phyloP scores from a whole-genome alignment of 2,888 invertebrate species.

The Agrochola litura region DNA sequence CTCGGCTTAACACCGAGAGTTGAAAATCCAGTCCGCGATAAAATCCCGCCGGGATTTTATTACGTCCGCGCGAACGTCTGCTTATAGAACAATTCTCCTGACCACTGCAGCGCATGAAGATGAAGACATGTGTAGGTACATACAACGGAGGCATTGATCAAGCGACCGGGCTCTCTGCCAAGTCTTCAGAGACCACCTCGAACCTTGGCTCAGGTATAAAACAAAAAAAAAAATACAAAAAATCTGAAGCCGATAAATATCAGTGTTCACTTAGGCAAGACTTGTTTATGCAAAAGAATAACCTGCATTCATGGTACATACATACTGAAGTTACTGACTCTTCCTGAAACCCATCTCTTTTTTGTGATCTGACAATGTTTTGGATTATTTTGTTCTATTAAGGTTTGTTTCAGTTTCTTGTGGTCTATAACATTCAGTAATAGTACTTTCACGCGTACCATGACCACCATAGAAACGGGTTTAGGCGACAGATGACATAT shows the following conservation, averaged over 20 bases:
- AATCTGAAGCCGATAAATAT: constrained; percentile 39
- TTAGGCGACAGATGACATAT: too few relatives aligned
- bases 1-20: too few relatives aligned
- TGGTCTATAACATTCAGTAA: background rate
- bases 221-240: constrained; percentile 12
- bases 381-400: background rate
- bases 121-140: constrained; percentile 38
- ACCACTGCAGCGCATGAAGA: constrained; percentile 31
- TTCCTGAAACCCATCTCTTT: background rate
- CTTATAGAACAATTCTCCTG: background rate
- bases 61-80: too few relatives aligned
- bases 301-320: background rate
- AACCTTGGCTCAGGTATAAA: constrained; percentile 26
- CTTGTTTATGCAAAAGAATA: background rate
- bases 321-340: background rate
- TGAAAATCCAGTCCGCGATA: too few relatives aligned
- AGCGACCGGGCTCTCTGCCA: constrained; percentile 55
- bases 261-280: constrained; percentile 22
- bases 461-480: too few relatives aligned
- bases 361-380: background rate
- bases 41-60: too few relatives aligned
- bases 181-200: constrained; percentile 13
- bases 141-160: constrained; percentile 44
- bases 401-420: background rate
- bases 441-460: too few relatives aligned